These are phyloP conservation scores for Stratiomys singularior DNA, from an alignment of 2,888 invertebrate species.

Conservation along the genomic window DNA sequence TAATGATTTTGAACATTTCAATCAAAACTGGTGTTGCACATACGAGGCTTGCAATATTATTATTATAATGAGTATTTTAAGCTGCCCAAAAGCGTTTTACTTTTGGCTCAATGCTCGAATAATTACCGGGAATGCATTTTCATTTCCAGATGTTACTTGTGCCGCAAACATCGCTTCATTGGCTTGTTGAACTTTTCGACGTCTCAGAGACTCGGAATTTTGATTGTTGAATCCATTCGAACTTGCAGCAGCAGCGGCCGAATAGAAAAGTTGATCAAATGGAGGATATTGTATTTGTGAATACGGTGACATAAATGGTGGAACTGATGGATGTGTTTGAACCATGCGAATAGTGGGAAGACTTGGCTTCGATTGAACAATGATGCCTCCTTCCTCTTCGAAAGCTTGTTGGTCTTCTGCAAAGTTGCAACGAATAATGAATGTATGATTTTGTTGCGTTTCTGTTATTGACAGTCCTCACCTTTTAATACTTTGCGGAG, in stretches of 20 bases:
- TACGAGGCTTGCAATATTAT: too few relatives aligned
- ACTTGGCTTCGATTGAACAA: conserved; percentile 58
- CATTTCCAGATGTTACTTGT: conserved; percentile 4
- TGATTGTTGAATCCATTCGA: background rate
- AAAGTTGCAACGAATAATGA: background rate
- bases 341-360: conserved; percentile 54
- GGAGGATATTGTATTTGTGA: conserved; percentile 38
- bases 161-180: conserved; percentile 24
- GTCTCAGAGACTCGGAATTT: conserved; percentile 19
- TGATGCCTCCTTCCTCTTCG: conserved; percentile 69
- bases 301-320: conserved; percentile 50
- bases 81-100: too few relatives aligned
- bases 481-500: conserved; percentile 97
- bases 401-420: conserved; percentile 76
- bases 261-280: conserved; percentile 35
- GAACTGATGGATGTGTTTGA: conserved; percentile 54
- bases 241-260: background rate
- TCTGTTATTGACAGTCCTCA: conserved; percentile 59
- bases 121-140: conserved; percentile 47
- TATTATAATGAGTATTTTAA: too few relatives aligned
- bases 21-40: too few relatives aligned
- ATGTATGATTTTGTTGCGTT: background rate
- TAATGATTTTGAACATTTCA: too few relatives aligned
- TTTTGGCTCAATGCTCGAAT: too few relatives aligned
- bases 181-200: conserved; percentile 32